Base-by-base conservation (phyloP, 2,113 vertebrate species). In the Antennarius striatus region DNA sequence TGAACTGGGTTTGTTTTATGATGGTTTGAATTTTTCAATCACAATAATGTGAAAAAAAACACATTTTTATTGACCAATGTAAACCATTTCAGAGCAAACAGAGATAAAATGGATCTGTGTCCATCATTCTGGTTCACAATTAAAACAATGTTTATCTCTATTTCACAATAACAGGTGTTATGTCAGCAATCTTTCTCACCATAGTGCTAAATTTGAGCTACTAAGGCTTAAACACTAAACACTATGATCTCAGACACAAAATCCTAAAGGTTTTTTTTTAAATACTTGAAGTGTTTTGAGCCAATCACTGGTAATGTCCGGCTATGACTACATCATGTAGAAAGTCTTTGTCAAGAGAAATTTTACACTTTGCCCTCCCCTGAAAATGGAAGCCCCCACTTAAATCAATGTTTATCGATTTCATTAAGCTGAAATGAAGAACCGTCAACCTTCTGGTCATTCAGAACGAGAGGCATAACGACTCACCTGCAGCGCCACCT, bases 361-460 rank as follows among this genome's bases (percentile, higher is more conserved):
- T 71, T 60, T 36, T 36, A 71, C 29, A 73, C 51, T 39, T 28
- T 12, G 0, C 13, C 36, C 63, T 56, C 63, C 75, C 50, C 51
- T 53, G 71, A 61, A 76, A 80, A 71, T 66, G 63, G 56, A 73
- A 58, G 3, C 48, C 56, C n/a, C 57, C 30, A 45, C 36, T 16
- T 4, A 73, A 64, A 73, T 86, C 80, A 73, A 85, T 72, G 46
- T 16, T 43, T 55, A 89, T 86, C 49, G 84, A 90, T 86, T 88
- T 82, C 65, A 87, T 85, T 84, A 81, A 3, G 67, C 68, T 79
- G 48, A 73, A 79, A 79, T 78, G 54, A 70, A 69, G 73, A 56
- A 16, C 14, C 67, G 71, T 66, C 68, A 83, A 59, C 16, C 4
- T 59, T 46, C 39, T 5, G 69, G 50, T 22, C 22, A 63, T 14